Conservation (phyloP, 2,113 vertebrate genomes). For the Neodontobutis hainanensis region DNA sequence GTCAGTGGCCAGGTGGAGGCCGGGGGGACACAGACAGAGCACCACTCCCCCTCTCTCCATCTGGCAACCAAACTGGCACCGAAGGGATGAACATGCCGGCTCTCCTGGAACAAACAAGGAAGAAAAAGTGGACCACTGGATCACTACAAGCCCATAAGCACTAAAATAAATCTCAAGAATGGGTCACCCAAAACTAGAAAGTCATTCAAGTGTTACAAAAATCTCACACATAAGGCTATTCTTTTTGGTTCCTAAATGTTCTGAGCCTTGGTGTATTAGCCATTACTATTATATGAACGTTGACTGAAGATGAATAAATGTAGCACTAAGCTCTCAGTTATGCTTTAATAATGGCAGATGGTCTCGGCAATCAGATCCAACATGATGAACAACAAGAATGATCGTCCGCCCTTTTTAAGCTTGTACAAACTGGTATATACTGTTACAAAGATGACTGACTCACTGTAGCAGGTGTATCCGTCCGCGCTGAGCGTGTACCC, state of each 20-base stretch:
- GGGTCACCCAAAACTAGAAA: too few relatives aligned
- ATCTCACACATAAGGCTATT: neutral
- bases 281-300: constrained; percentile 41
- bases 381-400: constrained; percentile 30
- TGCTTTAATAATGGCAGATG: constrained; percentile 37
- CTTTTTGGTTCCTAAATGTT: constrained; percentile 7
- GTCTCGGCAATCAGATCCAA: constrained; percentile 13
- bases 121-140: constrained; percentile 44
- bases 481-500: constrained; percentile 69
- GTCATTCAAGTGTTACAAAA: neutral
- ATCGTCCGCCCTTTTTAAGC: neutral
- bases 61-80: constrained; percentile 76
- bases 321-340: constrained; percentile 19
- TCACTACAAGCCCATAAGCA: constrained; percentile 12
- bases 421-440: neutral
- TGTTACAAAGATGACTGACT: constrained; percentile 46
- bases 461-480: constrained; percentile 71
- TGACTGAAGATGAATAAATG: constrained; percentile 29
- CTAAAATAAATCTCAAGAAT: neutral
- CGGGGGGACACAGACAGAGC: constrained; percentile 69
- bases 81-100: constrained; percentile 56
- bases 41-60: constrained; percentile 49
- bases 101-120: constrained; percentile 63
- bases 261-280: constrained; percentile 28
- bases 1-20: constrained; percentile 69